phyloP scores from a whole-genome alignment of 2,113 vertebrate species.

The Brachyhypopomus gauderio region DNA sequence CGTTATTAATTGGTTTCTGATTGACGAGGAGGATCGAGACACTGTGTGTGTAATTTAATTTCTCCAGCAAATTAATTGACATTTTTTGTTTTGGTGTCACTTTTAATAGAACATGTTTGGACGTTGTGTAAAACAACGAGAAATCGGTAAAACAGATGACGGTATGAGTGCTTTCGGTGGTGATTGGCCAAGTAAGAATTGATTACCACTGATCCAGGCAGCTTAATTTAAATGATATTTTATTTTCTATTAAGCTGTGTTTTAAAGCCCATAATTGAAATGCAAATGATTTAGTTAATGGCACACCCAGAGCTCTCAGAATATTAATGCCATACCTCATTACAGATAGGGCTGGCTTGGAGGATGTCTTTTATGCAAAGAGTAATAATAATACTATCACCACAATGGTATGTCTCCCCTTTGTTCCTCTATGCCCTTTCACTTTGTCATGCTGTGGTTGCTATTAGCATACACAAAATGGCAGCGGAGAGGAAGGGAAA shows the following conservation, averaged over 20 bases:
- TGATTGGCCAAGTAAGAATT: conserved; percentile 5
- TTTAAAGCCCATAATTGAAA: conserved; percentile 36
- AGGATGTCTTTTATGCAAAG: conserved; percentile 20
- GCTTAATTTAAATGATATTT: conserved; percentile 10
- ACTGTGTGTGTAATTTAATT: not conserved
- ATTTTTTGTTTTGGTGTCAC: not conserved
- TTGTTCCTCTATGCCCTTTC: conserved; percentile 21
- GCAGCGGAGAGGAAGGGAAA: conserved; percentile 15
- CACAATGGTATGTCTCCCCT: conserved; percentile 6
- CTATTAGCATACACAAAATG: conserved; percentile 33
- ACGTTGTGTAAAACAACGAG: not conserved
- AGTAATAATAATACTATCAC: conserved; percentile 1
- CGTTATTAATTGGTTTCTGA: conserved; percentile 22
- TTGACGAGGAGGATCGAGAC: not conserved
- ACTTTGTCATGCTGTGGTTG: not conserved
- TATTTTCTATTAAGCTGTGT: conserved; percentile 18
- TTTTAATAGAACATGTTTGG: not conserved
- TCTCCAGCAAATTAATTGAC: not conserved
- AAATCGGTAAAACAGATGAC: not conserved
- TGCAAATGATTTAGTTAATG: conserved; percentile 37
- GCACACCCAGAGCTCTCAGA: conserved; percentile 17
- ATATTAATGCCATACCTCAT: conserved; percentile 35
- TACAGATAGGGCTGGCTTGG: conserved; percentile 26
- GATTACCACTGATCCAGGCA: not conserved
- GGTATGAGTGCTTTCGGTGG: not conserved